These are phyloP conservation scores for Lordiphosa fenestrarum DNA, from an alignment of 2,888 invertebrate species.

Conservation along the genomic window DNA sequence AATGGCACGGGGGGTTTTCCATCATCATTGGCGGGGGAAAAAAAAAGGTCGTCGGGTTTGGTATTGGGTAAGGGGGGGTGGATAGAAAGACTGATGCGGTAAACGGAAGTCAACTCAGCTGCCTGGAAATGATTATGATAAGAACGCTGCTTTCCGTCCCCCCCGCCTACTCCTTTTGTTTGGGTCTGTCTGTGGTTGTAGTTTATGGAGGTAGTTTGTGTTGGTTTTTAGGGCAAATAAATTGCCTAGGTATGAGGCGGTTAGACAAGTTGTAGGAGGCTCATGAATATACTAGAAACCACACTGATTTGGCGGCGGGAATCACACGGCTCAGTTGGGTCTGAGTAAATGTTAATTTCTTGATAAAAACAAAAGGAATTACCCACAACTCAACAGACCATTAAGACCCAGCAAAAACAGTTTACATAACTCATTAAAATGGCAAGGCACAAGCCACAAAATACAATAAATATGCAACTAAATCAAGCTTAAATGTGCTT, in stretches of 20 bases:
- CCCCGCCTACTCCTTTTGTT: conserved; percentile 21
- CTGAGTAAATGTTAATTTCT: too few relatives aligned
- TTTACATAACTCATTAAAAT: conserved; percentile 71
- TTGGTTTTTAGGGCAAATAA: conserved; percentile 43
- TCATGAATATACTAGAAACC: conserved; percentile 21
- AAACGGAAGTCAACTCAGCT: conserved; percentile 69
- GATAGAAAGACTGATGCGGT: not conserved
- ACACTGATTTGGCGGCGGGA: not conserved
- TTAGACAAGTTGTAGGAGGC: conserved; percentile 8
- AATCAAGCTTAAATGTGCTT: conserved; percentile 76
- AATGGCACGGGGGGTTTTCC: conserved; percentile 40
- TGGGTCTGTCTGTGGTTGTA: conserved; percentile 14
- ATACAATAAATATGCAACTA: conserved; percentile 73
- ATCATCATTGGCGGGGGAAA: conserved; percentile 40
- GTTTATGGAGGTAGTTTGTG: conserved; percentile 40
- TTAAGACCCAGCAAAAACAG: conserved; percentile 18
- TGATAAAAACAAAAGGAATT: too few relatives aligned
- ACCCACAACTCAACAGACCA: not conserved
- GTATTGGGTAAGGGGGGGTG: conserved; percentile 8
- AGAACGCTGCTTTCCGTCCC: conserved; percentile 28
- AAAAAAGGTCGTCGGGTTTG: conserved; percentile 50
- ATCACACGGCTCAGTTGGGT: not conserved
- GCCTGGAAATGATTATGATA: conserved; percentile 73
- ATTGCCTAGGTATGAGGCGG: conserved; percentile 27
- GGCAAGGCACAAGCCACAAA: conserved; percentile 21